phyloP scores from a whole-genome alignment of 1,140 invertebrate species.

The Lordiphosa mommai region DNA sequence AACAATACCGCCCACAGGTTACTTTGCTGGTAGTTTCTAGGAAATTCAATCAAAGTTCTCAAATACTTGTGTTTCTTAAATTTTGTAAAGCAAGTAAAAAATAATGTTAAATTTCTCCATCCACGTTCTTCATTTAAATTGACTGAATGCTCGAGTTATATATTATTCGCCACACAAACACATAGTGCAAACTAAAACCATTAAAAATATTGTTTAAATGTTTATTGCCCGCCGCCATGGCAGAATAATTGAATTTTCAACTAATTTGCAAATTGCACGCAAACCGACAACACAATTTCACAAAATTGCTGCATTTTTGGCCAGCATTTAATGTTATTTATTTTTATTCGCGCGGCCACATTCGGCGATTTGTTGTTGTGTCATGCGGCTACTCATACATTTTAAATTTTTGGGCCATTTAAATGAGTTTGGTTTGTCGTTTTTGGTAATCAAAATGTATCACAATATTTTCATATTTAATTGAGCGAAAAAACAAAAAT shows the following conservation, averaged over 20 bases:
- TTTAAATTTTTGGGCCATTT: conserved; percentile 27
- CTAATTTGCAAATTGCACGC: conserved; percentile 57
- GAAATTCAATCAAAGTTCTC: too few relatives aligned
- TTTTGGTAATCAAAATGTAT: conserved; percentile 47
- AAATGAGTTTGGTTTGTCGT: conserved; percentile 21
- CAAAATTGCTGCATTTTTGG: conserved; percentile 34
- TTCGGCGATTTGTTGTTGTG: conserved; percentile 1
- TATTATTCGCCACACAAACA: neutral
- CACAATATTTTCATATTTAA: conserved; percentile 55
- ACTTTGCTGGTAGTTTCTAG: too few relatives aligned
- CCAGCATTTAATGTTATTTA: conserved; percentile 33
- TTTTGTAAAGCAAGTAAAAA: too few relatives aligned
- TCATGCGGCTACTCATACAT: conserved; percentile 12
- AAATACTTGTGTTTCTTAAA: too few relatives aligned
- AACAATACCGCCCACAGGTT: too few relatives aligned
- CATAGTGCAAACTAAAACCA: neutral
- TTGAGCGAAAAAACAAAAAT: conserved; percentile 23
- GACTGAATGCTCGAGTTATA: too few relatives aligned
- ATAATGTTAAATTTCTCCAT: too few relatives aligned
- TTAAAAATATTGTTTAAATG: conserved; percentile 5
- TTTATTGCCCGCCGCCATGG: conserved; percentile 16
- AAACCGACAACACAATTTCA: conserved; percentile 28
- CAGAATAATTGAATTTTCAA: conserved; percentile 58
- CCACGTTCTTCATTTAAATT: too few relatives aligned
- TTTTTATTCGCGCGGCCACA: conserved; percentile 26